phyloP scores from a whole-genome alignment of 2,113 vertebrate genomes.

The Euleptes europaea region DNA sequence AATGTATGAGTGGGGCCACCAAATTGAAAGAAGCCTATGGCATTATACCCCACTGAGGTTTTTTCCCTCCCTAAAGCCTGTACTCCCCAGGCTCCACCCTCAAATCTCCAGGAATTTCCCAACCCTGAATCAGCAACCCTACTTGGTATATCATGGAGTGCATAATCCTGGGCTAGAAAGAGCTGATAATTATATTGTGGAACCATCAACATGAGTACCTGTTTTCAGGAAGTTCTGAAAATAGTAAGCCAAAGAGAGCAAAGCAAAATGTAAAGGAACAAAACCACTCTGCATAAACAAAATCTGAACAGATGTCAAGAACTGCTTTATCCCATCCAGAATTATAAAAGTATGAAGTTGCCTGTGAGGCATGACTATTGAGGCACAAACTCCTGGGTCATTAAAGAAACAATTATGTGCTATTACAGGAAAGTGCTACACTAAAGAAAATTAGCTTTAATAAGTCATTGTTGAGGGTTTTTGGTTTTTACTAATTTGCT shows the following conservation, averaged over 20 bases:
- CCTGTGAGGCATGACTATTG: slow-evolving; percentile 22
- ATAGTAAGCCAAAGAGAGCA: slow-evolving; percentile 25
- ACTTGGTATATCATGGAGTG: slow-evolving; percentile 1
- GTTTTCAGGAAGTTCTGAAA: slow-evolving; percentile 26
- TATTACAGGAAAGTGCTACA: slow-evolving; percentile 5
- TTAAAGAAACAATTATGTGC: slow-evolving; percentile 29
- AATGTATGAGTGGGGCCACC: no score
- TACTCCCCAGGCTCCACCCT: no score
- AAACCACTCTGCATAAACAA: slow-evolving; percentile 2
- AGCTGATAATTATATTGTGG: slow-evolving; percentile 32
- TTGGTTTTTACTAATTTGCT: slow-evolving; percentile 33
- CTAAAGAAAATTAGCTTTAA: slow-evolving; percentile 42
- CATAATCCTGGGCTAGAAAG: slow-evolving; percentile 37
- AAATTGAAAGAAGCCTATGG: no score
- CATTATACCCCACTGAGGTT: no score
- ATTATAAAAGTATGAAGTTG: slow-evolving; percentile 21
- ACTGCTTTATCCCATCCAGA: neutral
- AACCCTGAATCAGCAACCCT: neutral
- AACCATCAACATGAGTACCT: slow-evolving; percentile 11
- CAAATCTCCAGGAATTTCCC: neutral
- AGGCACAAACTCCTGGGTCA: slow-evolving; percentile 41
- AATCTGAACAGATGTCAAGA: slow-evolving; percentile 41
- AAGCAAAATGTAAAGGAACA: slow-evolving; percentile 24
- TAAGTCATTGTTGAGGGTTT: slow-evolving; percentile 5
- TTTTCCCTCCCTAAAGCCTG: no score